phyloP scores from a whole-genome alignment of 1,140 invertebrate genomes.

The Drosophila ananassae region DNA sequence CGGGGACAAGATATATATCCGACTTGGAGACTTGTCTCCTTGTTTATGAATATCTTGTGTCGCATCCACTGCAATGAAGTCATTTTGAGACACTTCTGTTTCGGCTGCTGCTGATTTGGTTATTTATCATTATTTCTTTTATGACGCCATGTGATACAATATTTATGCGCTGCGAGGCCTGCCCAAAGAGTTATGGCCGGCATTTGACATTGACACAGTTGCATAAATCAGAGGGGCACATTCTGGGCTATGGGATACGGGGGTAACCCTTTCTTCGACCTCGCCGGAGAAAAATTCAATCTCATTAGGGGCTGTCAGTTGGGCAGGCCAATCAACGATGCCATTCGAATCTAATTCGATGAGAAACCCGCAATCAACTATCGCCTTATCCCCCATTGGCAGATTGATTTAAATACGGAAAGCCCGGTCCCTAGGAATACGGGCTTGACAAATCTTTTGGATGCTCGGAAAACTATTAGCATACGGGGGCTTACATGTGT shows the following conservation, averaged over 20 bases:
- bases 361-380: constrained; percentile 32
- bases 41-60: constrained; percentile 61
- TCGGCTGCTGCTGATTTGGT: constrained; percentile 67
- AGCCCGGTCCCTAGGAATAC: constrained; percentile 28
- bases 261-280: constrained; percentile 60
- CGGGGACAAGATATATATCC: constrained; percentile 38
- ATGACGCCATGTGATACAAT: constrained; percentile 80
- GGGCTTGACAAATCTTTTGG: constrained; percentile 68
- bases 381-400: constrained; percentile 6
- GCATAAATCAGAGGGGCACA: constrained; percentile 53
- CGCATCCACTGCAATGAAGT: constrained; percentile 67
- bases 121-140: constrained; percentile 81
- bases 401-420: constrained; percentile 72
- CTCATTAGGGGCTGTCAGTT: constrained; percentile 65
- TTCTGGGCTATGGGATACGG: too few species aligned
- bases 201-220: constrained; percentile 76
- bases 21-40: constrained; percentile 48
- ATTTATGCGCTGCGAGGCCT: constrained; percentile 61
- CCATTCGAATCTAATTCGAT: constrained; percentile 67
- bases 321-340: constrained; percentile 56
- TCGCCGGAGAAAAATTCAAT: constrained; percentile 43
- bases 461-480: constrained; percentile 71
- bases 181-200: constrained; percentile 57
- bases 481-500: constrained; percentile 52
- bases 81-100: constrained; percentile 60